Conservation (phyloP, 2,113 vertebrate genomes). For the Oceanites oceanicus region DNA sequence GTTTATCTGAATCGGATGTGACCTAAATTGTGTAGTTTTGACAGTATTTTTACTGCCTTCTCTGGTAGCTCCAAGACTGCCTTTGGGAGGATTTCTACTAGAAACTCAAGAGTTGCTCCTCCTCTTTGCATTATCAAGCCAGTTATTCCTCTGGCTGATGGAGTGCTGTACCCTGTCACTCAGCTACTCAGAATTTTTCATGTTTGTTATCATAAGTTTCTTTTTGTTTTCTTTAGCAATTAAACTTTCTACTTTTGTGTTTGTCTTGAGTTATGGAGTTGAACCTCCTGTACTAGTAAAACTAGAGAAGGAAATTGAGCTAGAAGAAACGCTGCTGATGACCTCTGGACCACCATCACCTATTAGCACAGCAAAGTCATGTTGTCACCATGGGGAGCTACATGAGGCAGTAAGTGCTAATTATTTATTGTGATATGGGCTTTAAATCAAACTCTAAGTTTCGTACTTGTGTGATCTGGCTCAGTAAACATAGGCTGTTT, state of each 20-base stretch:
- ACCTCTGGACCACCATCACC: constrained; percentile 78
- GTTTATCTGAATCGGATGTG: neutral
- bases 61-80: neutral
- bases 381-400: constrained; percentile 88
- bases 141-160: neutral
- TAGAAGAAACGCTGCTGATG: constrained; percentile 91
- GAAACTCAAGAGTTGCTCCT: neutral
- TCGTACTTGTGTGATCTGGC: neutral
- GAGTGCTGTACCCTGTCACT: neutral
- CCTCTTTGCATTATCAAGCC: neutral
- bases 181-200: neutral
- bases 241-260: neutral
- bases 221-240: neutral
- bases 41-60: neutral
- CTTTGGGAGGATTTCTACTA: neutral
- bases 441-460: neutral
- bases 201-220: neutral
- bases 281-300: constrained; percentile 95
- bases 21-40: neutral
- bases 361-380: constrained; percentile 84
- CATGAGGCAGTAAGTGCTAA: constrained; percentile 85
- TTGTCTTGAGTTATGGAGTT: constrained; percentile 84
- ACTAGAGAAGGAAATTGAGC: constrained; percentile 96
- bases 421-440: neutral
- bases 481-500: neutral